A percentile compares a stretch with the other conserved stretches of the same genome.
phyloP scores from a whole-genome alignment of 2,797 vertebrate genomes.

The Galagoides demidoff region DNA sequence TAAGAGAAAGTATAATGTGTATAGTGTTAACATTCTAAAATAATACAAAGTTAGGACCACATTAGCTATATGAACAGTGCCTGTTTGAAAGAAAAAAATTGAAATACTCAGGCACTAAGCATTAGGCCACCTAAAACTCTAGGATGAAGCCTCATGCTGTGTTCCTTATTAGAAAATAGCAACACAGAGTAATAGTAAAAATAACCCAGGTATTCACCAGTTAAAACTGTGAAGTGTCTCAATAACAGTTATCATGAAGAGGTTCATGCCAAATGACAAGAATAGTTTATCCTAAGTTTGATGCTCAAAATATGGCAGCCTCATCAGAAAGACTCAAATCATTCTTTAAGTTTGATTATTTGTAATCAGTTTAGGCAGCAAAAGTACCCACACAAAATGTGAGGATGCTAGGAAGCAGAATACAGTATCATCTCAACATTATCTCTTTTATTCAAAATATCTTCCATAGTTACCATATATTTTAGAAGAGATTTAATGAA shows the following conservation, averaged over 20 bases:
- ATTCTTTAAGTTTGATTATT: conserved; percentile 79
- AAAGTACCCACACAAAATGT: conserved; percentile 83
- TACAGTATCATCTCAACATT: conserved; percentile 77
- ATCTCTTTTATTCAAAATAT: conserved; percentile 70
- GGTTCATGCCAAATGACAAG: conserved; percentile 84
- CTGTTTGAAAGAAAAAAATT: conserved; percentile 68
- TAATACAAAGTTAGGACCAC: conserved; percentile 81
- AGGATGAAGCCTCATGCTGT: conserved; percentile 83
- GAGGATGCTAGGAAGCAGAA: conserved; percentile 83
- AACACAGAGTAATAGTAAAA: conserved; percentile 82
- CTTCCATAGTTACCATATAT: conserved; percentile 82
- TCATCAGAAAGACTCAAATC: conserved; percentile 82
- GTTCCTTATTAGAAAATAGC: conserved; percentile 83
- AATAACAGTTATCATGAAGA: conserved; percentile 82
- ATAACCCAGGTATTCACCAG: conserved; percentile 78
- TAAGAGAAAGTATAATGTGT: conserved; percentile 85
- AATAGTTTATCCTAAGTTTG: conserved; percentile 85
- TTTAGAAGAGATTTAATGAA: conserved; percentile 79
- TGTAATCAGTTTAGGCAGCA: conserved; percentile 83
- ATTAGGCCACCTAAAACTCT: conserved; percentile 83
- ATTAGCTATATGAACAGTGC: conserved; percentile 81
- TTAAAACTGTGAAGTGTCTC: conserved; percentile 84
- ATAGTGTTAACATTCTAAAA: conserved; percentile 84
- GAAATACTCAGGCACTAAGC: conserved; percentile 78
- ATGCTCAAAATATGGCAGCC: conserved; percentile 85